Conservation (phyloP, 2,797 vertebrate species). For the Rhinogobio ventralis region DNA sequence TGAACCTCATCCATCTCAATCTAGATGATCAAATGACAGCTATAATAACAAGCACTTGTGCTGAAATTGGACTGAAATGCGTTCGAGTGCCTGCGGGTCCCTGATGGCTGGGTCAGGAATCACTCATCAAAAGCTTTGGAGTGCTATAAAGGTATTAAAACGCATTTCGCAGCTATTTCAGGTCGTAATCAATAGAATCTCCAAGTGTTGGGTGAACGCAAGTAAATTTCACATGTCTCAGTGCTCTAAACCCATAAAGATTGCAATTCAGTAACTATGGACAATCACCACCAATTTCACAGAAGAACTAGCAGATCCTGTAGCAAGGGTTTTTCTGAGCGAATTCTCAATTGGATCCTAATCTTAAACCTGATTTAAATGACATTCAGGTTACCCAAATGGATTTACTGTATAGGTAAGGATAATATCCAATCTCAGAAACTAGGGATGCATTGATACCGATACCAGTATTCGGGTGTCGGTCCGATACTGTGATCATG, state of each 20-base stretch:
- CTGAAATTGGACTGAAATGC: constrained; percentile 40
- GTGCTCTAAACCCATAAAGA: constrained; percentile 4
- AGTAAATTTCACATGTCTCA: constrained; percentile 29
- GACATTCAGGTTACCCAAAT: not conserved
- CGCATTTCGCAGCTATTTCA: constrained; percentile 9
- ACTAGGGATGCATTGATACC: too few species aligned
- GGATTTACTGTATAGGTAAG: not conserved
- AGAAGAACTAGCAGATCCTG: not conserved
- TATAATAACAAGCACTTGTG: constrained; percentile 40
- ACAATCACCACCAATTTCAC: not conserved
- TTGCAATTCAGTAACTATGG: not conserved
- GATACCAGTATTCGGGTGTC: too few species aligned
- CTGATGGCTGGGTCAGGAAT: constrained; percentile 26
- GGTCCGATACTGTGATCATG: too few species aligned
- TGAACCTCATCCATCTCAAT: constrained; percentile 27
- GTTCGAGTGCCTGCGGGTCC: constrained; percentile 15
- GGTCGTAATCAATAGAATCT: constrained; percentile 21
- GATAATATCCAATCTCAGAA: not conserved
- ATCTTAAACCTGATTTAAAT: constrained; percentile 18
- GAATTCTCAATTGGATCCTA: not conserved
- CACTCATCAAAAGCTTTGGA: constrained; percentile 18
- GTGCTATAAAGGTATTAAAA: constrained; percentile 19
- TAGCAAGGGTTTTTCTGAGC: not conserved
- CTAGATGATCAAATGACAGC: constrained; percentile 40
- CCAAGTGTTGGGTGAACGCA: not conserved